Conservation (phyloP, 2,888 invertebrate species). For the Rhyacophila evoluta region DNA sequence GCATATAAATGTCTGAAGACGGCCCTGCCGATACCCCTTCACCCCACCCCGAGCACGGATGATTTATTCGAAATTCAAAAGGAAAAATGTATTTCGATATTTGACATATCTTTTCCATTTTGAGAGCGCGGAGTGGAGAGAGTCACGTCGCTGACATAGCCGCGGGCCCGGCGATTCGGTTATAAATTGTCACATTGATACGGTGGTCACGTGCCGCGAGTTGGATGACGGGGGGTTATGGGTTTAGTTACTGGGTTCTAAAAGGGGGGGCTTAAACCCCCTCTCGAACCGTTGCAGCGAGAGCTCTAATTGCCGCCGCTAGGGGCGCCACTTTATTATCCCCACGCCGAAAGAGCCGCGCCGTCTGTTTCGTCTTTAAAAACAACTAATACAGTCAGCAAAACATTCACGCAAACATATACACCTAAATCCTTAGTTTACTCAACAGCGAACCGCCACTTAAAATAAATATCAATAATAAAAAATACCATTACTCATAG, state of each 20-base stretch:
- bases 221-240: conserved; percentile 26
- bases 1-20: not conserved
- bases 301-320: conserved; percentile 28
- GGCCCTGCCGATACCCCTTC: not conserved
- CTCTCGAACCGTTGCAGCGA: conserved; percentile 32
- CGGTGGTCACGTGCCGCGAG: conserved; percentile 42
- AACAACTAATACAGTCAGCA: conserved; percentile 6
- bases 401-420: conserved; percentile 23
- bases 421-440: too few species aligned
- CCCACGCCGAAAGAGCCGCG: conserved; percentile 3
- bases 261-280: conserved; percentile 28
- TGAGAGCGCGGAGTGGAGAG: conserved; percentile 30
- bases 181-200: conserved; percentile 51
- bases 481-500: too few species aligned
- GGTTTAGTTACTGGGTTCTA: conserved; percentile 21
- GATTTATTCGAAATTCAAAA: conserved; percentile 41
- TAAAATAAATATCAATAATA: too few species aligned
- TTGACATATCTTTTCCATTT: conserved; percentile 53
- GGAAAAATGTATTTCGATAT: conserved; percentile 52
- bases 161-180: conserved; percentile 39
- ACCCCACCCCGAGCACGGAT: not conserved
- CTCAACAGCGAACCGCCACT: not conserved
- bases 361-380: conserved; percentile 9
- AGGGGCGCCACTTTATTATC: conserved; percentile 31
- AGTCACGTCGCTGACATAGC: conserved; percentile 41